Conservation (phyloP, 2,888 invertebrate species). For the Rhyacophila evoluta region DNA sequence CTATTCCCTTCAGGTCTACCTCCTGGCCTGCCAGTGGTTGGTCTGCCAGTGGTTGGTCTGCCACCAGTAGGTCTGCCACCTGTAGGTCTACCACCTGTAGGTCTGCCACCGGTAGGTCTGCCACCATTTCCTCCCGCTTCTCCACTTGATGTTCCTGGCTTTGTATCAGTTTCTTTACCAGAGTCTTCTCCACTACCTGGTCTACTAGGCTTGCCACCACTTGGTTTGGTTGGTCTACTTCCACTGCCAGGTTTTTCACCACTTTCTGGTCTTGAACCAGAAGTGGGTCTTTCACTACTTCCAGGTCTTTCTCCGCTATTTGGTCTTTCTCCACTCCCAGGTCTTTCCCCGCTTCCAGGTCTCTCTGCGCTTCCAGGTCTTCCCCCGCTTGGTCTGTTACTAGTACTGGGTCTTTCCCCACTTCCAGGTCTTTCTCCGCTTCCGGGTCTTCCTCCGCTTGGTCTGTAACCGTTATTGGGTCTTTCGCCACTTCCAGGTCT, state of each 20-base stretch:
- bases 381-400: conserved; percentile 29
- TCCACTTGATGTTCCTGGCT: conserved; percentile 57
- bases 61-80: conserved; percentile 27
- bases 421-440: conserved; percentile 53
- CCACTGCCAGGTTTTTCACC: conserved; percentile 29
- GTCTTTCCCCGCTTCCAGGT: conserved; percentile 42
- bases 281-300: conserved; percentile 23
- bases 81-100: conserved; percentile 11
- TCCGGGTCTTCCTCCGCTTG: conserved; percentile 45
- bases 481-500: conserved; percentile 55
- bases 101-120: conserved; percentile 20
- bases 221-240: conserved; percentile 37
- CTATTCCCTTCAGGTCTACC: conserved; percentile 33
- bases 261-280: conserved; percentile 32
- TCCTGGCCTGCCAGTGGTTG: conserved; percentile 26
- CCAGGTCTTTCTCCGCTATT: neutral
- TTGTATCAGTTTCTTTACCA: conserved; percentile 39
- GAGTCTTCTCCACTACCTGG: conserved; percentile 35
- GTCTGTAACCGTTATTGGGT: conserved; percentile 33
- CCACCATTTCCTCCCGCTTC: conserved; percentile 62
- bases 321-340: conserved; percentile 47
- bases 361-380: conserved; percentile 47
- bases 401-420: conserved; percentile 44
- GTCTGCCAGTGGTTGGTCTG: conserved; percentile 28
- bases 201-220: conserved; percentile 30